Percentiles rank a stretch among this genome's conserved stretches.
phyloP scores from a whole-genome alignment of 2,113 vertebrate species.

The Lepus timidus region DNA sequence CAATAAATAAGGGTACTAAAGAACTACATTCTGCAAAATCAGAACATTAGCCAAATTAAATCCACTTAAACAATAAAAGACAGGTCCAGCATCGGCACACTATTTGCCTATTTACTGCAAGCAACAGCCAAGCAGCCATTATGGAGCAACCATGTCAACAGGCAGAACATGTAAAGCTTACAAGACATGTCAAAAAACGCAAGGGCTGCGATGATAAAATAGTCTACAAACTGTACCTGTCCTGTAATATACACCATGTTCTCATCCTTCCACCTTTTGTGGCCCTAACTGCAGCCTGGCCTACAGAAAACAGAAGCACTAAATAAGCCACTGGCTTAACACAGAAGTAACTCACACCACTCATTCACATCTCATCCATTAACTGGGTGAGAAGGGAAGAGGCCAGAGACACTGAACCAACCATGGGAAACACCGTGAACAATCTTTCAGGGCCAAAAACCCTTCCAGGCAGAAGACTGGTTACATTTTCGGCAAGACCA shows the following conservation, averaged over 20 bases:
- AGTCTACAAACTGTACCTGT: neutral
- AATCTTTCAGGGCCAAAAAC: neutral
- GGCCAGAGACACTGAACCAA: neutral
- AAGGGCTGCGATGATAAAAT: neutral
- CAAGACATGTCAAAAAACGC: neutral
- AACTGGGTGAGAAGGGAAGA: neutral
- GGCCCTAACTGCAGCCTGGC: neutral
- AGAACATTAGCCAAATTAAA: constrained; percentile 38
- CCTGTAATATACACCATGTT: neutral
- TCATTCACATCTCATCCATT: neutral
- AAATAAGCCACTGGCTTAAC: neutral
- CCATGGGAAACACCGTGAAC: neutral
- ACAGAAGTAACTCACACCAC: neutral
- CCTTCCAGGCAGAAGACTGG: constrained; percentile 1
- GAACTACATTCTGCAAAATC: constrained; percentile 29
- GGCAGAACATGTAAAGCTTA: neutral
- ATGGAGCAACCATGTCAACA: neutral
- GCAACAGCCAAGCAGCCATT: neutral
- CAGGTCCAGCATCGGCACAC: neutral
- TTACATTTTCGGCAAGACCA: neutral
- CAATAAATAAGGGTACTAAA: constrained; percentile 18
- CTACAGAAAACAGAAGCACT: neutral
- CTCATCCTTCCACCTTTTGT: neutral
- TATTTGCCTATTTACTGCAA: neutral
- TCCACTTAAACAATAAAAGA: constrained; percentile 26